Conservation (phyloP, 1,140 invertebrate genomes). For the Octopus sinensis region DNA sequence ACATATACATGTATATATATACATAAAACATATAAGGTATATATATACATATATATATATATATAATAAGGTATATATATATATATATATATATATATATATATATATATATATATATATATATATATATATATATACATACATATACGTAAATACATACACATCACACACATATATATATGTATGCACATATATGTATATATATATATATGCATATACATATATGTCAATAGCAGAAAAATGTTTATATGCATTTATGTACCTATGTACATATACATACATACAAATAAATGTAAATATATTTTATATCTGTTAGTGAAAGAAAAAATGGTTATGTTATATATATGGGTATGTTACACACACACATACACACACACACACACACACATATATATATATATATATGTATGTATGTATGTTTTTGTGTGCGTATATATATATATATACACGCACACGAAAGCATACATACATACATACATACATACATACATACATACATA, state of each 20-base stretch:
- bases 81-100: neutral
- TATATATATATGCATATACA: neutral
- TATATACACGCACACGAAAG: neutral
- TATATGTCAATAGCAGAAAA: neutral
- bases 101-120: neutral
- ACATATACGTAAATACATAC: neutral
- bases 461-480: neutral
- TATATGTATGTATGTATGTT: no score
- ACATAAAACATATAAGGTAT: neutral
- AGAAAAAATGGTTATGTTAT: neutral
- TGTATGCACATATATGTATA: neutral
- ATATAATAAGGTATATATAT: neutral
- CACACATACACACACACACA: no score
- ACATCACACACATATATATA: neutral
- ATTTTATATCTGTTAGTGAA: neutral
- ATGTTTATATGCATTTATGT: neutral
- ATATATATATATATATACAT: conserved; percentile 2
- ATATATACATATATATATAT: neutral
- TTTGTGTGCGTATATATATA: no score
- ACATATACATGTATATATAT: neutral
- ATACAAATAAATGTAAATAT: neutral
- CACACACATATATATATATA: no score
- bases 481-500: neutral
- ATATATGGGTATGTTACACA: no score
- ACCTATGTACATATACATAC: neutral